Base-by-base conservation (phyloP, 1,140 invertebrate genomes). In the Antheraea pernyi region DNA sequence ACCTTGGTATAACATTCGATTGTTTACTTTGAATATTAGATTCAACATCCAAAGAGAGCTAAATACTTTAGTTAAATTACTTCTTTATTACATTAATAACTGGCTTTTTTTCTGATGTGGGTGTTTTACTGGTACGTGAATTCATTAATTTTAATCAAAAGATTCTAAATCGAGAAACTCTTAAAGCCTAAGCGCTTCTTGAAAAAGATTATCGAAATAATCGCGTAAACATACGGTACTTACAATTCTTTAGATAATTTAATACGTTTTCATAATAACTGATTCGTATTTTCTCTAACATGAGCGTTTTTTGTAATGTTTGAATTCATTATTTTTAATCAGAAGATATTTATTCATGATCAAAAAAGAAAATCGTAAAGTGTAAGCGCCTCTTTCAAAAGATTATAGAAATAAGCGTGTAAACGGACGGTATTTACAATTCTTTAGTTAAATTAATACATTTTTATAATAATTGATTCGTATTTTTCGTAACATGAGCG, bases 131-230 rank as follows among this genome's bases (percentile, higher is more conserved):
- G 11, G 4, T 30, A 30, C 4, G 1, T 30, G 22, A 30, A 30
- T 30, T 30, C 22, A 30, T 30, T 30, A 30, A 30, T 30, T 30
- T 4, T 2, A 30, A 53, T 30, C 22, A 30, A 30, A 30, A 30
- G 22, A 30, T 30, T 30, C 22, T 42, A 42, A 30, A 30, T 30
- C 22, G 4, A 30, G 22, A 61, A 59, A 61, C 18, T 61, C 59
- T n/a, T 22, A 19, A 18, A 19, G 67, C 72, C 66, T 73, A 71
- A 69, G 59, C 22, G 59, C 19, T 37, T 30, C 19, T 78, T 77
- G 7, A 10, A 11, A 42, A 7, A 10, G 39, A 42, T 42, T 42
- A 42, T 10, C 39, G 39, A 10, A 42, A 42, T 42, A 42, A 42
- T 42, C 7, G 39, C 11, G 7, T 42, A 42, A 42, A 42, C 11